Evolutionary conservation across 1,140 invertebrate species (phyloP), one percentile per base, ranked within the genome.

Genomic region (Zaprionus capensis): DNA sequence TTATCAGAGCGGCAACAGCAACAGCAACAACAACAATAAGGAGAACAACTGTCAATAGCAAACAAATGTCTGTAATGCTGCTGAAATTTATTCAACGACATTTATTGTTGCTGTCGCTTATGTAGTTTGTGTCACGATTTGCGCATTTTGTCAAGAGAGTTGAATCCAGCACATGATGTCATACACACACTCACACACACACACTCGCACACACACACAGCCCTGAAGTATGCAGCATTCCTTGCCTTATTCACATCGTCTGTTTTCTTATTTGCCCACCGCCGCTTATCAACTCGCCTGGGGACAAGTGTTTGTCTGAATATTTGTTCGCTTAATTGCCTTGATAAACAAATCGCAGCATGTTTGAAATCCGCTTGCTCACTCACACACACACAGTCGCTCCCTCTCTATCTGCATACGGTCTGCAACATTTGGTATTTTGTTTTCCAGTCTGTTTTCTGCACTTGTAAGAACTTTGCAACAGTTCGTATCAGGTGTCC

Each of bases 31-130:
- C 61, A 65, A 28, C 58, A 71, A 57, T 57, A 58, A 34, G 31
- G 31, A 11, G 31, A 34, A 34, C 36, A 71, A 64, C 63, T 75
- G 81, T 64, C 78, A 75, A 80, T 80, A 70, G 81, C 80, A 80
- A 80, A 82, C 69, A 72, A 80, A 76, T 80, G 82, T 49, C 58
- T 77, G 63, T 81, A 85, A 81, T 85, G 71, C 73, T 75, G 68
- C 67, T 75, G 38, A 73, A 80, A 77, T 80, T 77, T 83, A 87
- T 87, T 80, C 83, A 75, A 71, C 73, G 76, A 75, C 80, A 78
- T 86, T 80, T 73, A 71, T 80, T 81, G 70, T 80, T 82, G 69
- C 67, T 78, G 71, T 70, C 70, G 59, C 72, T 71, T 70, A 64
- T 72, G 70, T 76, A 76, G 74, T 76, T 73, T 73, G 63, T 58